Base-by-base conservation (phyloP, 2,797 vertebrate species). In the Sparidentex hasta region DNA sequence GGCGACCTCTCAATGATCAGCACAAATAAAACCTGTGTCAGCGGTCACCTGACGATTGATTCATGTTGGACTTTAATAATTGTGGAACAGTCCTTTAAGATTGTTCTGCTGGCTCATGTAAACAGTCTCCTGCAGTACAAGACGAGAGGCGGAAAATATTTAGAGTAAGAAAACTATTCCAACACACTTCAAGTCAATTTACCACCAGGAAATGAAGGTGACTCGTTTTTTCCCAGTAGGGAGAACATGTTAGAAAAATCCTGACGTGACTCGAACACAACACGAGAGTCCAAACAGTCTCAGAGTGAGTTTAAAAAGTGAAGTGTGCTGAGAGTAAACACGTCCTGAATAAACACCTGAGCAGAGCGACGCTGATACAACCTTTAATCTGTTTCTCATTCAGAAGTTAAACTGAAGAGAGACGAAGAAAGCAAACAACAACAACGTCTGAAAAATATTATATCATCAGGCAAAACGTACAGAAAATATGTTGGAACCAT, bases 231-330 rank as follows among this genome's bases (percentile, higher is more conserved):
- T 51, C 18, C 11, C 20, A 12, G 12, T 1, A 20, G 7, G 23
- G 50, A 23, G 27, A 41, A 43, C 57, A 44, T 27, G 52, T 29
- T 48, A 14, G 25, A 14, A 70, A 70, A 25, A 56, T 66, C 43
- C 47, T 16, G 46, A 18, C 7, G 16, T 29, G 54, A 64, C 63
- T 17, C 7, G 5, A 44, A 54, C 11, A 27, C 8, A 23, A 16
- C 38, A 47, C 18, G 47, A 18, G 23, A 25, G 3, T 20, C 5
- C 29, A 33, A 33, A 33, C 29, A 33, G 29, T 7, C 29, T 33
- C 29, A 29, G 29, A 33, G 5, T 33, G 29, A 13, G 29, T 61
- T 66, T 62, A 59, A 55, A 23, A 23, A 7, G 11, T 23, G 41
- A 8, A 1, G 0, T 44, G 16, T 18, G 27, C 8, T 7, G 29